A percentile compares a stretch with the other conserved stretches of the same genome.
Conservation (phyloP, 2,113 vertebrate genomes). For the Tyto alba region DNA sequence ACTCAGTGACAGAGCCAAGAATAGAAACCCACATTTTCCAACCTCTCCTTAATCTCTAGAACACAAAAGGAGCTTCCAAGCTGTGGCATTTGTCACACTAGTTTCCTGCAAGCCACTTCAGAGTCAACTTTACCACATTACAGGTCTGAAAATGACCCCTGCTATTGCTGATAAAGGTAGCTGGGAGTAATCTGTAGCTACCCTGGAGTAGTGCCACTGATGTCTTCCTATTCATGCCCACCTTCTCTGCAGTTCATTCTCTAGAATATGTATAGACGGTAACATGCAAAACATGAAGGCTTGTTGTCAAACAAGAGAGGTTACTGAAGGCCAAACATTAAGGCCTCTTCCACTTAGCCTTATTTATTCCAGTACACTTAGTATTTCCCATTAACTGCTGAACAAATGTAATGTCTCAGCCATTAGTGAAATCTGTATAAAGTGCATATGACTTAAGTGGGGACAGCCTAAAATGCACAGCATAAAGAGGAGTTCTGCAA, state of each 20-base stretch:
- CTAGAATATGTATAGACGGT: not conserved
- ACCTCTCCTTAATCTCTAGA: not conserved
- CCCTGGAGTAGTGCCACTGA: not conserved
- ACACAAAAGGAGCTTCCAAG: not conserved
- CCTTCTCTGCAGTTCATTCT: not conserved
- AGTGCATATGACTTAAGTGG: not conserved
- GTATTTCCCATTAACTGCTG: conserved; percentile 11
- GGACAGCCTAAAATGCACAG: not conserved
- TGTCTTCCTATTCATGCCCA: not conserved
- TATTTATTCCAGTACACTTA: conserved; percentile 27
- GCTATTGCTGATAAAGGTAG: not conserved
- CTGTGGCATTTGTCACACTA: not conserved
- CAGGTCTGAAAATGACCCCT: not conserved
- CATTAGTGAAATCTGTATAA: not conserved
- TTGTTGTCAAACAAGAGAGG: not conserved
- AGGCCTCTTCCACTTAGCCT: not conserved
- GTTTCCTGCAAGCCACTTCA: not conserved
- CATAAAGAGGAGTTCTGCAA: not conserved
- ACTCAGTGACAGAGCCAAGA: not conserved
- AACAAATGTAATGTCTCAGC: not conserved
- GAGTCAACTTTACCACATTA: not conserved
- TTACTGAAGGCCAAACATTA: not conserved
- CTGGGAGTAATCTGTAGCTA: not conserved
- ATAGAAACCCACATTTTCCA: not conserved
- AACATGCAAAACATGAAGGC: not conserved